Conservation (phyloP, 2,797 vertebrate species). For the Zenarchopterus dispar region DNA sequence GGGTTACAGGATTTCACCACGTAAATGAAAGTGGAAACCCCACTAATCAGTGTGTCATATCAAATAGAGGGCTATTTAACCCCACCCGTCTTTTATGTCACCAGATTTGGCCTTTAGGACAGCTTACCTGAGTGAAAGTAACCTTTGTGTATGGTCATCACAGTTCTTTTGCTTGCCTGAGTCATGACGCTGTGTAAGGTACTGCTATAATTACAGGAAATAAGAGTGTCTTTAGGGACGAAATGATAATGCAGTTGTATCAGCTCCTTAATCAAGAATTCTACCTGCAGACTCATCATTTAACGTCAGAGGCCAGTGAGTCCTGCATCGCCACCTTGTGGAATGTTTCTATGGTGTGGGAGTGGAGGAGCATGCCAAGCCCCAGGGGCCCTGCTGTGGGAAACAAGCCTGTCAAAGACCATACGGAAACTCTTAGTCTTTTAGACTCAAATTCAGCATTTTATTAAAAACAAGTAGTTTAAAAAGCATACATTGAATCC, state of each 20-base stretch:
- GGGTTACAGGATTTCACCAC: slow-evolving; percentile 26
- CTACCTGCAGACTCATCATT: slow-evolving; percentile 76
- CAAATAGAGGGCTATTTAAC: slow-evolving; percentile 61
- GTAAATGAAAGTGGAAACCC: slow-evolving; percentile 54
- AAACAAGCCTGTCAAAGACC: slow-evolving; percentile 61
- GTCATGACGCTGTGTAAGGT: slow-evolving; percentile 59
- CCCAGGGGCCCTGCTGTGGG: slow-evolving; percentile 57
- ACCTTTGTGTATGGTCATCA: slow-evolving; percentile 55
- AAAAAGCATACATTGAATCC: slow-evolving; percentile 66
- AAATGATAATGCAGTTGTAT: slow-evolving; percentile 48
- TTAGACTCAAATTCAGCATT: slow-evolving; percentile 59
- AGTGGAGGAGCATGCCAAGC: slow-evolving; percentile 52
- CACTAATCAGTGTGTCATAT: slow-evolving; percentile 51
- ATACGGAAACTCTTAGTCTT: slow-evolving; percentile 62
- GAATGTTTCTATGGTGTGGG: slow-evolving; percentile 52
- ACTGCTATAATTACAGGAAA: slow-evolving; percentile 69
- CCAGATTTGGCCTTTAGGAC: slow-evolving; percentile 46
- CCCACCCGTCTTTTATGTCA: slow-evolving; percentile 33
- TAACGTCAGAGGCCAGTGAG: slow-evolving; percentile 62
- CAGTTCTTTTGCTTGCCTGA: slow-evolving; percentile 58
- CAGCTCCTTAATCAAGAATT: slow-evolving; percentile 54
- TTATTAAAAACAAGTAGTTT: slow-evolving; percentile 76
- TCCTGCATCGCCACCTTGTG: slow-evolving; percentile 80
- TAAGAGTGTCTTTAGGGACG: slow-evolving; percentile 51
- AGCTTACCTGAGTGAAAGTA: slow-evolving; percentile 48